Conservation (phyloP, 2,888 invertebrate species). For the Argynnis bischoffii region DNA sequence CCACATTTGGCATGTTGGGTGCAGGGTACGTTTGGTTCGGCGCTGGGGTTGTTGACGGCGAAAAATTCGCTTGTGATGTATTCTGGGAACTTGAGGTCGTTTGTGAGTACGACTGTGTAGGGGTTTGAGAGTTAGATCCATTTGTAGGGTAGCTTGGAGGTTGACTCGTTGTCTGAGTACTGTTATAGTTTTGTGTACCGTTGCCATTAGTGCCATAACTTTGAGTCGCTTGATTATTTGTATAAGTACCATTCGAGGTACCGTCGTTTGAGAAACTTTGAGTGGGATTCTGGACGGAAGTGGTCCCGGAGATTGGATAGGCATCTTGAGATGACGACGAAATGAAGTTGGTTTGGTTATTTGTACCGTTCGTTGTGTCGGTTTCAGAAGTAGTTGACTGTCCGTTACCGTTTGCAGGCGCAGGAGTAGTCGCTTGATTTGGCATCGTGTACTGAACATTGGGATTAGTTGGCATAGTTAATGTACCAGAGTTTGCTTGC, state of each 20-base stretch:
- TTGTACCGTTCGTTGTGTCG: constrained; percentile 57
- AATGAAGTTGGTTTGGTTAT: constrained; percentile 70
- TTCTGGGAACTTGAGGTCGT: constrained; percentile 59
- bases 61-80: constrained; percentile 61
- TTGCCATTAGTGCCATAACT: constrained; percentile 60
- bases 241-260: constrained; percentile 55
- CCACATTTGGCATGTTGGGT: constrained; percentile 61
- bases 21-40: constrained; percentile 65
- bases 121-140: constrained; percentile 56
- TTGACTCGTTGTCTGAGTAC: constrained; percentile 57
- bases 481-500: constrained; percentile 59
- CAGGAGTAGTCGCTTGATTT: constrained; percentile 52
- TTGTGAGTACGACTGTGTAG: constrained; percentile 55
- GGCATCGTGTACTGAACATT: constrained; percentile 66
- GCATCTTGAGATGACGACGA: constrained; percentile 71
- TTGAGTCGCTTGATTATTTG: constrained; percentile 56
- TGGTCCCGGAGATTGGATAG: constrained; percentile 54
- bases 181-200: constrained; percentile 54
- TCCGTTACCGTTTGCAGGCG: constrained; percentile 61
- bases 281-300: constrained; percentile 50
- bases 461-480: constrained; percentile 61
- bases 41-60: constrained; percentile 70
- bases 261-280: constrained; percentile 61
- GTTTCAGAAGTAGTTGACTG: constrained; percentile 56
- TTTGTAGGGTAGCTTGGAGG: constrained; percentile 64